Conservation (phyloP, 2,797 vertebrate species). For the Microctenopoma steveboyesi region DNA sequence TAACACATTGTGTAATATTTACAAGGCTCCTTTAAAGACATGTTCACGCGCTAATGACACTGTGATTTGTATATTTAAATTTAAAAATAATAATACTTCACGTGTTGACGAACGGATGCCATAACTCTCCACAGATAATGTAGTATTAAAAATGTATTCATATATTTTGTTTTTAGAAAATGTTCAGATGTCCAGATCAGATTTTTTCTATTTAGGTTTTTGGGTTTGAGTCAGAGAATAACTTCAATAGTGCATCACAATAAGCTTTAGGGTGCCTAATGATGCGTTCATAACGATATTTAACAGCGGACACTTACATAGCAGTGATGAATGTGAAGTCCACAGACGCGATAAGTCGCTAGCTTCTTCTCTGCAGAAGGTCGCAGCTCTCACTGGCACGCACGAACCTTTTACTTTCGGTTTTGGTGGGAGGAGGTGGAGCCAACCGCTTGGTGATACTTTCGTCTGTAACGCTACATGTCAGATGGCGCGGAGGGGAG, state of each 20-base stretch:
- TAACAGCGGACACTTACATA: conserved; percentile 18
- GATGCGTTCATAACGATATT: background rate
- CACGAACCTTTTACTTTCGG: conserved; percentile 6
- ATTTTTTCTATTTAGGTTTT: too few species aligned
- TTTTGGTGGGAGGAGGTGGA: background rate
- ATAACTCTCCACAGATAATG: background rate
- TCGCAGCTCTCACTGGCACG: background rate
- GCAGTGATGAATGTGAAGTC: background rate
- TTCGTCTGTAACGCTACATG: background rate
- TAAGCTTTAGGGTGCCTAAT: background rate
- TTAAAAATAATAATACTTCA: background rate
- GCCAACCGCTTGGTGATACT: background rate
- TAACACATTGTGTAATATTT: too few species aligned
- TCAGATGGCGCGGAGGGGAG: too few species aligned
- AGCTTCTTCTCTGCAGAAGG: background rate
- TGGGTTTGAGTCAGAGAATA: too few species aligned
- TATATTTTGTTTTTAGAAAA: background rate
- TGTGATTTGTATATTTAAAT: background rate
- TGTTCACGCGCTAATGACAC: background rate
- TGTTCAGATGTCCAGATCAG: too few species aligned
- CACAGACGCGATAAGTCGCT: background rate
- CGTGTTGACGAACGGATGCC: background rate
- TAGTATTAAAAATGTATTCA: background rate
- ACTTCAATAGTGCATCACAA: too few species aligned
- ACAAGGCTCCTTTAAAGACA: too few species aligned